phyloP scores from a whole-genome alignment of 2,888 invertebrate genomes.

The Odontocolon sp. region DNA sequence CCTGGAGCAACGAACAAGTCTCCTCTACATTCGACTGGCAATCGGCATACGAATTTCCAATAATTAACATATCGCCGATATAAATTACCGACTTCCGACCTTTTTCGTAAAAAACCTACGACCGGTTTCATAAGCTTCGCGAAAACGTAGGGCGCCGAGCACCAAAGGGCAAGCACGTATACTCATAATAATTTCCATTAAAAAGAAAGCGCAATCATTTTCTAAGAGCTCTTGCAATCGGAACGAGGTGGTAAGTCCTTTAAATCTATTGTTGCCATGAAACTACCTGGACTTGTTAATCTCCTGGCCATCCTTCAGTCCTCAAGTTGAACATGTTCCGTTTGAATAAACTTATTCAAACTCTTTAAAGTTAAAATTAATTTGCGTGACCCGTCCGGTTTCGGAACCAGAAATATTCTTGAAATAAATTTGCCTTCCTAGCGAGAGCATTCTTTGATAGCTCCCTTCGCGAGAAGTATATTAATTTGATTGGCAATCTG shows the following conservation, averaged over 20 bases:
- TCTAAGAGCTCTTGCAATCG: constrained; percentile 50
- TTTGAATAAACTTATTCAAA: constrained; percentile 12
- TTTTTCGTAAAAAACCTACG: constrained; percentile 1
- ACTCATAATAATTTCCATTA: constrained; percentile 59
- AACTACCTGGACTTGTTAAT: constrained; percentile 4
- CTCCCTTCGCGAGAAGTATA: constrained; percentile 29
- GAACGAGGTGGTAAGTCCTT: constrained; percentile 52
- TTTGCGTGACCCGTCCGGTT: constrained; percentile 17
- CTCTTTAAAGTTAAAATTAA: constrained; percentile 23
- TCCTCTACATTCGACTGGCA: constrained; percentile 5
- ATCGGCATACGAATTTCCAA: neutral
- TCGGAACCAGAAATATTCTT: constrained; percentile 30
- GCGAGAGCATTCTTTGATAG: constrained; percentile 6
- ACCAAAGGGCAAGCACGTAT: constrained; percentile 65
- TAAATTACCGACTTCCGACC: constrained; percentile 37
- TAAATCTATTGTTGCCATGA: constrained; percentile 37
- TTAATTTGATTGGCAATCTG: constrained; percentile 7
- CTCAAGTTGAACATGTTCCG: constrained; percentile 26
- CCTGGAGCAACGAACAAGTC: neutral
- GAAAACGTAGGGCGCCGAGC: constrained; percentile 65
- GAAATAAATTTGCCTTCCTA: constrained; percentile 21
- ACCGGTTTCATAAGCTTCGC: constrained; percentile 64
- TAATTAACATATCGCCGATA: constrained; percentile 39
- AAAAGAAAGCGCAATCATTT: constrained; percentile 64
- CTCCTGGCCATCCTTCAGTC: constrained; percentile 25